A percentile compares a stretch with the other conserved stretches of the same genome.
Evolutionary conservation across 2,797 vertebrate genomes (phyloP).

Genomic region (Myoxocephalus aenaeus): DNA sequence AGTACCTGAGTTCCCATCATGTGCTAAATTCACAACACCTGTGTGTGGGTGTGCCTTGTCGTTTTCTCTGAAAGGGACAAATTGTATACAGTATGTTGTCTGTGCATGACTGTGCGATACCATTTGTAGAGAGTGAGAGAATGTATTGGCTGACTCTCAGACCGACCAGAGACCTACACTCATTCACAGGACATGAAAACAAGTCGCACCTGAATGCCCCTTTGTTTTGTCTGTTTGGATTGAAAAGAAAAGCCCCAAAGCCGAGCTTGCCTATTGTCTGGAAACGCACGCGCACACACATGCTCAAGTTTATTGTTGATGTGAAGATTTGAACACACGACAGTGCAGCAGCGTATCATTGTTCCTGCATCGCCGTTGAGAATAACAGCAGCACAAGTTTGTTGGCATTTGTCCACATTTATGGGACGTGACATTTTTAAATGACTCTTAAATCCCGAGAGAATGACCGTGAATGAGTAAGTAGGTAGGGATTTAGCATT

Average conservation of each 20-base stretch:
- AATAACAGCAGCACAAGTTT: neutral
- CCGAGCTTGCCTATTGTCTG: conserved; percentile 26
- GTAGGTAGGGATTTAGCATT: neutral
- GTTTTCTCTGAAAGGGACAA: neutral
- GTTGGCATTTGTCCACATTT: neutral
- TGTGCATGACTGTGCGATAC: conserved; percentile 10
- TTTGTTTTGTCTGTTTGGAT: conserved; percentile 31
- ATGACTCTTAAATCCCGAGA: conserved; percentile 12
- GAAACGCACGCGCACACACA: conserved; percentile 7
- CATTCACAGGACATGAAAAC: conserved; percentile 22
- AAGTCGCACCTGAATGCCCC: conserved; percentile 37
- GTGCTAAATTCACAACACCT: neutral
- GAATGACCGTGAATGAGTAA: neutral
- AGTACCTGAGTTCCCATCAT: neutral
- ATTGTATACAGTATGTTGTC: neutral
- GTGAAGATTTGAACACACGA: neutral
- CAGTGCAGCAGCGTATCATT: neutral
- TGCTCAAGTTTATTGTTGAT: neutral
- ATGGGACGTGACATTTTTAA: neutral
- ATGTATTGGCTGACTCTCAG: neutral
- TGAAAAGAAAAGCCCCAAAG: conserved; percentile 37
- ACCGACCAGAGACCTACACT: neutral
- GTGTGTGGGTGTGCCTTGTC: neutral
- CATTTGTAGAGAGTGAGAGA: conserved; percentile 4
- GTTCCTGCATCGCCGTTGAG: conserved; percentile 6